These are phyloP conservation scores for Tipula vernalis DNA, from an alignment of 2,888 invertebrate species.

Conservation along the genomic window DNA sequence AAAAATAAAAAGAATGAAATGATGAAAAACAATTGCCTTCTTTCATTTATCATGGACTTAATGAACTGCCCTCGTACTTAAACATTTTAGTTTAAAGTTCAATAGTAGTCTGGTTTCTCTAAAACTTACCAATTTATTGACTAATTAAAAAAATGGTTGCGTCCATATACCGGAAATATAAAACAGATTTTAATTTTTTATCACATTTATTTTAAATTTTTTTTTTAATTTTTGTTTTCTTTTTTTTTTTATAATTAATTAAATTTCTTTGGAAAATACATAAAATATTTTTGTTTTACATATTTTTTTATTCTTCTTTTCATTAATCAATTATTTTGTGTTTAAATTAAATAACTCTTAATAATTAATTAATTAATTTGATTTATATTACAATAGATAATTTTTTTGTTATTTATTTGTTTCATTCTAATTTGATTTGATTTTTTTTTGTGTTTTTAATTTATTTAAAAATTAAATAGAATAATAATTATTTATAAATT, in stretches of 20 bases:
- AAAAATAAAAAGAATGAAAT: too few relatives aligned
- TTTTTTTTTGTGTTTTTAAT: not conserved
- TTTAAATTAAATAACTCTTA: not conserved
- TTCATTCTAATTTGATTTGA: not conserved
- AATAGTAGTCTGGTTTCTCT: not conserved
- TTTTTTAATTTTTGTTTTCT: not conserved
- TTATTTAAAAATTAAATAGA: not conserved
- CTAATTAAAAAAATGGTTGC: too few relatives aligned
- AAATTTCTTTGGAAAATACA: constrained; percentile 10
- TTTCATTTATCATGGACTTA: too few relatives aligned
- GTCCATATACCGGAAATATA: too few relatives aligned
- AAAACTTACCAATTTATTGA: too few relatives aligned
- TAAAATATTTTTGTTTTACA: not conserved
- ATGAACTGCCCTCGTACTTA: too few relatives aligned
- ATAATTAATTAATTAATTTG: not conserved
- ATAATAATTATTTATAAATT: not conserved
- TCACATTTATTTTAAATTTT: constrained; percentile 7
- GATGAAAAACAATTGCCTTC: too few relatives aligned
- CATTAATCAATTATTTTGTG: not conserved
- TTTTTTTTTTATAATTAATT: not conserved
- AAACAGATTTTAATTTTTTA: not conserved
- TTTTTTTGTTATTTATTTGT: not conserved
- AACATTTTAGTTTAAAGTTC: not conserved
- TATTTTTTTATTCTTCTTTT: not conserved
- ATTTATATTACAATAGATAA: not conserved